phyloP scores from a whole-genome alignment of 2,113 vertebrate species.

The Notechis scutatus region DNA sequence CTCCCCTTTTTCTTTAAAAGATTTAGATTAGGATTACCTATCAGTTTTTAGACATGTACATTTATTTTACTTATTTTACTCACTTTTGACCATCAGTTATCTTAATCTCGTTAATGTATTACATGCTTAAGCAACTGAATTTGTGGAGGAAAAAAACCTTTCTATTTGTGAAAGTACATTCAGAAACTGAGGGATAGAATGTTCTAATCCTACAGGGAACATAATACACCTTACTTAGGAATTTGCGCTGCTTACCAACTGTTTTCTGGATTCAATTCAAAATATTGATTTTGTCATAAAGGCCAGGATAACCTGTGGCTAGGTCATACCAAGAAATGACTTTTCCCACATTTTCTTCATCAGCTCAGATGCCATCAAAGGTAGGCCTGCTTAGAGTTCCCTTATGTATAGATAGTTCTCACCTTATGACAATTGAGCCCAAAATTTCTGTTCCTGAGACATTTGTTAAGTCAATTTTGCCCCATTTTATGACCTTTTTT shows the following conservation, averaged over 20 bases:
- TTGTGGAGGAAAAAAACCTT: background rate
- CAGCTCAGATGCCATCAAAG: background rate
- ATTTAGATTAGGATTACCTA: background rate
- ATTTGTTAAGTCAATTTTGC: background rate
- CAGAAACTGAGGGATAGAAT: background rate
- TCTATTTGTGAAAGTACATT: background rate
- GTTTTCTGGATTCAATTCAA: background rate
- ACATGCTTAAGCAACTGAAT: background rate
- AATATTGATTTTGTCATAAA: background rate
- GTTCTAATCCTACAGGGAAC: background rate
- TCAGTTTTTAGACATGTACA: background rate
- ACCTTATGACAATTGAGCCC: background rate
- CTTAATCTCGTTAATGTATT: background rate
- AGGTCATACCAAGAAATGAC: background rate
- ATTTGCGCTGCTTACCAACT: background rate
- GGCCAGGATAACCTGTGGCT: background rate
- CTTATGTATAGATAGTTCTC: background rate
- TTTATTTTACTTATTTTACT: background rate
- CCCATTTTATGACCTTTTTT: background rate
- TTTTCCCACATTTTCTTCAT: background rate
- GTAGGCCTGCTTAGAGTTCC: background rate
- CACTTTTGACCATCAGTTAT: background rate
- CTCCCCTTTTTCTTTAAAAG: background rate
- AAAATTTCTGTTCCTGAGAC: background rate
- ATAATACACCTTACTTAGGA: background rate